Percentiles rank a stretch among this genome's conserved stretches.
phyloP scores from a whole-genome alignment of 2,797 vertebrate species.

The Centropyge bicolor region DNA sequence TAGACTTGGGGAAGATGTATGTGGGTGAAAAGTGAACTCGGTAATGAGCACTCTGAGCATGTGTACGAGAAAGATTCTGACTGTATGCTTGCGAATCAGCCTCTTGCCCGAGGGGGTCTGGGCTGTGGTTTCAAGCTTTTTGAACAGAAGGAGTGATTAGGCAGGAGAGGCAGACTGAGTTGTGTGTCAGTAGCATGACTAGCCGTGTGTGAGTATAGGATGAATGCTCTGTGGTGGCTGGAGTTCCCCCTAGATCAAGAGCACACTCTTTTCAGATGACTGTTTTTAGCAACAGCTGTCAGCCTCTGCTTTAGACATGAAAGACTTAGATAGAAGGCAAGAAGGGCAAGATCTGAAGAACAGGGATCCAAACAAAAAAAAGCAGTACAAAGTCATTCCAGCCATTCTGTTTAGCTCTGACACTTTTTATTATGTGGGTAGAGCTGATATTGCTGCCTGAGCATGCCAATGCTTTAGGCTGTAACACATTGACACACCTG shows the following conservation, averaged over 20 bases:
- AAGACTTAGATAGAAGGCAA: slow-evolving; percentile 45
- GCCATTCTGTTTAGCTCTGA: slow-evolving; percentile 32
- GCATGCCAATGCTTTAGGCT: slow-evolving; percentile 61
- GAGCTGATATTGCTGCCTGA: slow-evolving; percentile 58
- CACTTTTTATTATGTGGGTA: slow-evolving; percentile 56
- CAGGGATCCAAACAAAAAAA: slow-evolving; percentile 28
- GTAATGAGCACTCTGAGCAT: slow-evolving; percentile 63
- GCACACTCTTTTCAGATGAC: slow-evolving; percentile 48
- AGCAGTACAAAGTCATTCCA: slow-evolving; percentile 29
- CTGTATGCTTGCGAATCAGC: slow-evolving; percentile 49
- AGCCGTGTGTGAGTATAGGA: slow-evolving; percentile 65
- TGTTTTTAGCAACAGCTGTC: slow-evolving; percentile 76
- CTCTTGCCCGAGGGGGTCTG: slow-evolving; percentile 67
- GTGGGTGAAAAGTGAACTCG: slow-evolving; percentile 68
- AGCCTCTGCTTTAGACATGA: slow-evolving; percentile 50
- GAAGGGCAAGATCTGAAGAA: slow-evolving; percentile 44
- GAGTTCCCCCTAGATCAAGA: slow-evolving; percentile 76
- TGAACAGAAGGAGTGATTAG: slow-evolving; percentile 73
- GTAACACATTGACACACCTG: slow-evolving; percentile 74
- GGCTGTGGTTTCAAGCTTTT: slow-evolving; percentile 71
- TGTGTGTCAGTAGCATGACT: slow-evolving; percentile 74
- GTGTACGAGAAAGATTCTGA: slow-evolving; percentile 59
- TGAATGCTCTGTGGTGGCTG: slow-evolving; percentile 73
- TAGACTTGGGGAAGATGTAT: slow-evolving; percentile 41
- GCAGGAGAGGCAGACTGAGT: slow-evolving; percentile 54